Conservation (phyloP, 2,113 vertebrate genomes). For the Cochlearius cochlearius region DNA sequence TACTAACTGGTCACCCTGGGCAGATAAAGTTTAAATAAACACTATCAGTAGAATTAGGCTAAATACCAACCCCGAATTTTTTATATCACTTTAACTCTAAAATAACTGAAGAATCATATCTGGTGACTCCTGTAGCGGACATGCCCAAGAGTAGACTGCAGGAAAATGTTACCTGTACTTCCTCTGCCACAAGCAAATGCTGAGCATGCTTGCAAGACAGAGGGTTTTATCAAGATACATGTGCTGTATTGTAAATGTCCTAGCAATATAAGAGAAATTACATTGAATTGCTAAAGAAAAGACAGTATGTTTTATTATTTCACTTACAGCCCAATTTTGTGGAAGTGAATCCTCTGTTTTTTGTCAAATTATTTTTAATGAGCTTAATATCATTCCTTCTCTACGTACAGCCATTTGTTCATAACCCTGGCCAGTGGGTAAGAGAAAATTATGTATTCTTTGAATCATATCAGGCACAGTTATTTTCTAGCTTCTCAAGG, state of each 20-base stretch:
- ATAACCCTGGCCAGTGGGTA: background rate
- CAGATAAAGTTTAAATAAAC: background rate
- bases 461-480: background rate
- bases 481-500: conserved; percentile 18
- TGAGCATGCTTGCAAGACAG: background rate
- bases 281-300: conserved; percentile 17
- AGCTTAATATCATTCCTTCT: conserved; percentile 22
- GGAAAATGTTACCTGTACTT: background rate
- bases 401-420: conserved; percentile 8
- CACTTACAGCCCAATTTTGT: background rate
- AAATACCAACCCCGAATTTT: background rate
- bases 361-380: conserved; percentile 57
- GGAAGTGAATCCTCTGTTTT: conserved; percentile 30
- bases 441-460: background rate
- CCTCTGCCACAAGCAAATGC: background rate
- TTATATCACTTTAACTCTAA: background rate
- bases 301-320: conserved; percentile 43
- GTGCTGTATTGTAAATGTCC: background rate
- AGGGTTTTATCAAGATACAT: conserved; percentile 31
- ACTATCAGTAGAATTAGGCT: background rate
- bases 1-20: background rate
- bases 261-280: conserved; percentile 3
- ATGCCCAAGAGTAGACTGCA: background rate
- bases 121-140: background rate
- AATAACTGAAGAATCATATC: background rate